phyloP scores from a whole-genome alignment of 2,888 invertebrate species.

The Zaprionus lineosus region DNA sequence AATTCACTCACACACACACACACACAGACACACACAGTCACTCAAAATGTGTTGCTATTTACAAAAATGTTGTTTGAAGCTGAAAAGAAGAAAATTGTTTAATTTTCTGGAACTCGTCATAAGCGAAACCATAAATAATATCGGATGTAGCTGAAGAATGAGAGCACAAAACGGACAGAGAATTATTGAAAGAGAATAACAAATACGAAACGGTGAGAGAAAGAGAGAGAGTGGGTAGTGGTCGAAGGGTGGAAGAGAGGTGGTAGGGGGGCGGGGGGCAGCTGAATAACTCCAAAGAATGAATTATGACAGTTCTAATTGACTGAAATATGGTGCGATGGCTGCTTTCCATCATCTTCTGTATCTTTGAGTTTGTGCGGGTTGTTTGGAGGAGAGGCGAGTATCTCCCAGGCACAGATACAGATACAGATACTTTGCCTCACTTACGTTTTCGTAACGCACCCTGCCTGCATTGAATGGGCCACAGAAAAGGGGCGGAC shows the following conservation, averaged over 20 bases:
- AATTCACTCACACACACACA: constrained; percentile 9
- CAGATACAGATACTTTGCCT: constrained; percentile 63
- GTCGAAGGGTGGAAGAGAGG: constrained; percentile 13
- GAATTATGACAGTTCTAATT: constrained; percentile 82
- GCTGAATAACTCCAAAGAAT: constrained; percentile 80
- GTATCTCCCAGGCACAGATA: background rate
- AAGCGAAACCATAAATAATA: constrained; percentile 80
- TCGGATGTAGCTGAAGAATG: constrained; percentile 48
- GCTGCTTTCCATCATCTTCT: constrained; percentile 77
- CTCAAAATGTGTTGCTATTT: constrained; percentile 33
- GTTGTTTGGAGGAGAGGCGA: constrained; percentile 40
- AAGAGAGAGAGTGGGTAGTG: background rate
- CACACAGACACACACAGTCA: constrained; percentile 5
- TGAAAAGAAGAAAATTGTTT: constrained; percentile 68
- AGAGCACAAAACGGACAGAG: constrained; percentile 13
- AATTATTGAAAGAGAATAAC: background rate
- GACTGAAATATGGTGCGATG: constrained; percentile 81
- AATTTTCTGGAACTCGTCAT: constrained; percentile 82
- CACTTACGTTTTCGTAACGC: constrained; percentile 70
- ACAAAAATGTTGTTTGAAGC: constrained; percentile 39
- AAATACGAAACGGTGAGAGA: constrained; percentile 7
- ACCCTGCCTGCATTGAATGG: constrained; percentile 66
- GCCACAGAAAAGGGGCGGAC: constrained; percentile 29
- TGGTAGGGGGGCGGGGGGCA: constrained; percentile 46
- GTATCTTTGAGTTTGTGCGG: constrained; percentile 47